These are phyloP conservation scores for Sphaerodactylus townsendi DNA, from an alignment of 2,113 vertebrate species.

Conservation along the genomic window DNA sequence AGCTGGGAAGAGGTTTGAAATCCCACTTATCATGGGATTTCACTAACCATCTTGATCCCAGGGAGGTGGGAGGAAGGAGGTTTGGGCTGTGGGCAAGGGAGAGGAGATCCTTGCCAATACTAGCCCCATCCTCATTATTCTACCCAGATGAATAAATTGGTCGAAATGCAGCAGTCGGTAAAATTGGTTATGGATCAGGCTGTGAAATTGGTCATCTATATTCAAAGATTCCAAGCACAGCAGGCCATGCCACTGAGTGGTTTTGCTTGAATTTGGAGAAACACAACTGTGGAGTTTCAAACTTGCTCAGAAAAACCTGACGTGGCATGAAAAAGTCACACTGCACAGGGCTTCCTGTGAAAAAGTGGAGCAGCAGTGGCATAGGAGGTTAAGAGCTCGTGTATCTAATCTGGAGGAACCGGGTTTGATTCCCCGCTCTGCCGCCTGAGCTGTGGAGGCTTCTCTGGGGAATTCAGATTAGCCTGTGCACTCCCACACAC, in stretches of 20 bases:
- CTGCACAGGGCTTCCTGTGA: not conserved
- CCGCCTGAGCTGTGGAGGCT: too few species aligned
- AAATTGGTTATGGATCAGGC: too few species aligned
- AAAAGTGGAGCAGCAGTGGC: too few species aligned
- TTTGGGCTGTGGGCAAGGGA: too few species aligned
- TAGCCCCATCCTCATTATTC: not conserved
- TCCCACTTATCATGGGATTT: not conserved
- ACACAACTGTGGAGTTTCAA: not conserved
- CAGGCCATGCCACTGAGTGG: not conserved
- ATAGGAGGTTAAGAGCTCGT: too few species aligned
- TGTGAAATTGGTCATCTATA: not conserved
- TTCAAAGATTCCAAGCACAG: not conserved
- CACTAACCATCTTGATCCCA: too few species aligned
- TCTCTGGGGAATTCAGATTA: too few species aligned
- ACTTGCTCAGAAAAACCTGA: not conserved
- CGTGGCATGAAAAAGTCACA: not conserved
- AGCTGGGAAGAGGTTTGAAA: not conserved
- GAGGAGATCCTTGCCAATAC: not conserved
- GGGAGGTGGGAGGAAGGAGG: not conserved
- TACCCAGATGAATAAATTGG: not conserved
- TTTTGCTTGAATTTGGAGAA: not conserved
- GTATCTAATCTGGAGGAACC: too few species aligned
- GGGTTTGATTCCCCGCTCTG: too few species aligned
- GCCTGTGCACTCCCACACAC: too few species aligned
- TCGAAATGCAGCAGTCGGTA: not conserved